Evolutionary conservation across 1,140 invertebrate genomes (phyloP).

Genomic region (Eubasilissa regina): DNA sequence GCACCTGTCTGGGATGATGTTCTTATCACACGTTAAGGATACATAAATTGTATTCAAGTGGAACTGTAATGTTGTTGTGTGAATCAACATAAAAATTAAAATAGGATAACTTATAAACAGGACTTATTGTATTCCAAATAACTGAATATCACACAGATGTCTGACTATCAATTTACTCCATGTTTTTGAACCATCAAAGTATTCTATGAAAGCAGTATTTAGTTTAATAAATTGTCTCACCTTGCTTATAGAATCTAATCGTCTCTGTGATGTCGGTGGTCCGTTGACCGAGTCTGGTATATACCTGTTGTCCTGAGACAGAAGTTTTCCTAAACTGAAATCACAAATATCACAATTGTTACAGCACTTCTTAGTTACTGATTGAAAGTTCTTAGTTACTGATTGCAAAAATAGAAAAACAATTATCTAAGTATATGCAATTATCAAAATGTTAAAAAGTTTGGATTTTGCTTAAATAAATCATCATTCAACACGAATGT

Average conservation of each 20-base stretch:
- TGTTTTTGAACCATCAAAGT: background rate
- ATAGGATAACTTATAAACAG: too few species aligned
- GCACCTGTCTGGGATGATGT: too few species aligned
- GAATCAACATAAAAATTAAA: too few species aligned
- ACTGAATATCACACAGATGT: too few species aligned
- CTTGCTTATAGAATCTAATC: conserved; percentile 46
- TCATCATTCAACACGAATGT: background rate
- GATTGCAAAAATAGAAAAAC: background rate
- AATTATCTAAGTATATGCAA: background rate
- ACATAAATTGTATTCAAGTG: too few species aligned
- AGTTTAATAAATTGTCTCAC: conserved; percentile 7
- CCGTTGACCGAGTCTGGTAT: conserved; percentile 16
- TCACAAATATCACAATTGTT: background rate
- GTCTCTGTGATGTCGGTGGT: conserved; percentile 20
- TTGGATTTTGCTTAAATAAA: background rate
- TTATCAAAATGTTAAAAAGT: background rate
- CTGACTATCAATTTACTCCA: background rate
- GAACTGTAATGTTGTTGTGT: too few species aligned
- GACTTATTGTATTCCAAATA: too few species aligned
- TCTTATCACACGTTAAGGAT: too few species aligned
- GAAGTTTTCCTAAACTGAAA: conserved; percentile 32
- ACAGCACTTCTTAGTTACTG: background rate
- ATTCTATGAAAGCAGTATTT: background rate
- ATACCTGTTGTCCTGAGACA: conserved; percentile 18
- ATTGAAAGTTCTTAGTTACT: background rate